Evolutionary conservation across 2,888 invertebrate species (phyloP), one percentile per base, ranked within the genome.

Genomic region (Plebejus melissa): DNA sequence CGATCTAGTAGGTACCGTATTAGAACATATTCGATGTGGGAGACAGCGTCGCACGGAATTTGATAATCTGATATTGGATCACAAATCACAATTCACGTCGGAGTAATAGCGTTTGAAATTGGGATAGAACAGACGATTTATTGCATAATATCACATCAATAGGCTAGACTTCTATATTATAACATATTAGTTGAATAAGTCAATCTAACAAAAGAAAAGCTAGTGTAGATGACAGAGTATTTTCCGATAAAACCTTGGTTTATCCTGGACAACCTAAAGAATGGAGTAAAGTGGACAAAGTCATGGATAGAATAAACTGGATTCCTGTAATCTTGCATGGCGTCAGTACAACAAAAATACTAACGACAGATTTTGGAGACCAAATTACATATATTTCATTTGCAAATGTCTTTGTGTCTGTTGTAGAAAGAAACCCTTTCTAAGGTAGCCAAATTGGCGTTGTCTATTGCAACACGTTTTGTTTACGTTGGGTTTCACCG

Each of bases 11-110:
- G 22, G 22, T 22, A 36, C 36, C 65, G 65, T 65, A 65, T 65
- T 32, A 2, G 65, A 65, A 13, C 32, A 65, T 65, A 65, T 65
- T 58, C 28, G 60, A 65, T 32, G 60, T 65, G 60, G 60, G 32
- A 65, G 60, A 28, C 11, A 65, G 60, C 28, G 28, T 7, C 28
- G 60, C 11, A 36, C 32, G 65, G 36, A 65, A 65, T 65, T 65
- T 65, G 32, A 65, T 65, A 22, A 60, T 28, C 65, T 36, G 65
- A 65, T 65, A 65, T 65, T 36, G 65, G 16, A 32, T 65, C 65
- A 32, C 65, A 65, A 36, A 32, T 65, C 65, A 32, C 65, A 65
- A 36, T 13, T 65, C 65, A 32, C 65, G 28, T 13, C 32, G 65
- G 32, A 65, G 65, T 65, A 65, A 65, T 65, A 16, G 65, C 32